phyloP scores from a whole-genome alignment of 2,888 invertebrate species.

The Synanthedon formicaeformis region DNA sequence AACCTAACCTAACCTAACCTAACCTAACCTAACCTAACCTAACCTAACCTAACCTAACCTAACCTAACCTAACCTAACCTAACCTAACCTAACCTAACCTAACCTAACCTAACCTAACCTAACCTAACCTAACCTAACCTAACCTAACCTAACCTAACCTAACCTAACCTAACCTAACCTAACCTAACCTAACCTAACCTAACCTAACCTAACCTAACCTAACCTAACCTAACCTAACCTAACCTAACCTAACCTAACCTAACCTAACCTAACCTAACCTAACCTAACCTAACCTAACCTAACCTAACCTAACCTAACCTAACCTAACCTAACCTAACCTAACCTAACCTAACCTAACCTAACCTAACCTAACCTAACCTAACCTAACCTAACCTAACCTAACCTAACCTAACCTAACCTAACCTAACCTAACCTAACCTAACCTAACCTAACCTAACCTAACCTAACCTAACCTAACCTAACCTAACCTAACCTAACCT shows the following conservation, averaged over 20 bases:
- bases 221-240: background rate
- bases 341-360: background rate
- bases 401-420: background rate
- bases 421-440: background rate
- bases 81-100: no score
- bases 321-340: background rate
- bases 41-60: constrained; percentile 8
- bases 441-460: background rate
- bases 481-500: no score
- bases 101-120: constrained; percentile 1
- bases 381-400: background rate
- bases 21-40: constrained; percentile 6
- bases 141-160: background rate
- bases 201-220: background rate
- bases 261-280: background rate
- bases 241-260: background rate
- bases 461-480: no score
- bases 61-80: no score
- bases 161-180: background rate
- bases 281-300: background rate
- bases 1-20: constrained; percentile 5
- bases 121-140: no score
- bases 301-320: background rate
- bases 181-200: background rate
- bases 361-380: background rate